These are phyloP conservation scores for Electrona antarctica DNA, from an alignment of 2,113 vertebrate genomes.

Conservation along the genomic window DNA sequence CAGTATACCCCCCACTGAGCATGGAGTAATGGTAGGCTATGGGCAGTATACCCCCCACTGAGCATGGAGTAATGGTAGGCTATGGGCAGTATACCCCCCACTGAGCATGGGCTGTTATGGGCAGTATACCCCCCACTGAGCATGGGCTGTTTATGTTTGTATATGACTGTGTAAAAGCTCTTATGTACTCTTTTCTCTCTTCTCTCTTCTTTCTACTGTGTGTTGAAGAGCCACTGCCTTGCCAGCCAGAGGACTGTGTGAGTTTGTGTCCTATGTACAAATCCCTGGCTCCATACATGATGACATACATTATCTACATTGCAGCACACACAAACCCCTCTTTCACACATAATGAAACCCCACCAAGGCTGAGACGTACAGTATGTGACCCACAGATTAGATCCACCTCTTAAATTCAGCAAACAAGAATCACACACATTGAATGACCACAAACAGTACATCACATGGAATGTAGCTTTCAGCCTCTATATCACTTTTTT, in stretches of 20 bases:
- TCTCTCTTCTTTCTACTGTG: neutral
- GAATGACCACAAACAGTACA: neutral
- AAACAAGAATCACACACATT: slow-evolving; percentile 11
- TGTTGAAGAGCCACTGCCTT: neutral
- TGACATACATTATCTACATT: slow-evolving; percentile 4
- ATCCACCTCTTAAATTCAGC: neutral
- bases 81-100: too few relatives aligned
- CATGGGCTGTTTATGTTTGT: neutral
- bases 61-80: slow-evolving; percentile 24
- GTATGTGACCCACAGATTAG: neutral
- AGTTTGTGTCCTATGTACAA: neutral
- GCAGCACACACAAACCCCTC: neutral
- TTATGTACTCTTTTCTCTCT: too few relatives aligned
- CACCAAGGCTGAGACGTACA: neutral
- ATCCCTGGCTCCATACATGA: neutral
- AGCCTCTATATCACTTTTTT: too few relatives aligned
- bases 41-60: too few relatives aligned
- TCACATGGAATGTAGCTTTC: neutral
- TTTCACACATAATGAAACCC: slow-evolving; percentile 14
- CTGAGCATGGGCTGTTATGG: too few relatives aligned
- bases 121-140: neutral
- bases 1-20: too few relatives aligned
- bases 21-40: slow-evolving; percentile 22
- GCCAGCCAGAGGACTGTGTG: slow-evolving; percentile 6
- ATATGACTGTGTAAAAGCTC: slow-evolving; percentile 5